Evolutionary conservation across 1,140 invertebrate genomes (phyloP).

Genomic region (Heliconius hewitsoni): DNA sequence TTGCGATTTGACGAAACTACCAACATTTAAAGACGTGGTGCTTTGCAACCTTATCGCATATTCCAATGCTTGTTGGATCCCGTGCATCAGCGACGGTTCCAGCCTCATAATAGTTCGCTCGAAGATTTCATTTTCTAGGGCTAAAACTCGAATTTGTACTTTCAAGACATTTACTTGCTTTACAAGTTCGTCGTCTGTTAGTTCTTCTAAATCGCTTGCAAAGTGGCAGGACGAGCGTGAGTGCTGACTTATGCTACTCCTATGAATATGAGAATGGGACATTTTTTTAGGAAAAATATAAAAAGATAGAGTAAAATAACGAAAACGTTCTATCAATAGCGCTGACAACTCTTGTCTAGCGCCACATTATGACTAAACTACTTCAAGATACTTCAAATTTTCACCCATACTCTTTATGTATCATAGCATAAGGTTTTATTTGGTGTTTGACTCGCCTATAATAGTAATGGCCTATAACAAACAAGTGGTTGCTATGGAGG

Average conservation of each 20-base stretch:
- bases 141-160: conserved; percentile 58
- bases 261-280: conserved; percentile 48
- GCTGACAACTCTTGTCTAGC: conserved; percentile 14
- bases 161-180: conserved; percentile 65
- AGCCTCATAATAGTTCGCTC: conserved; percentile 69
- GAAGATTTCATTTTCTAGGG: conserved; percentile 71
- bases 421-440: background rate
- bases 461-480: conserved; percentile 1
- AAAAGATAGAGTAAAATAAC: conserved; percentile 24
- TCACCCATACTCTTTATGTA: conserved; percentile 10
- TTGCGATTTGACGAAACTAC: conserved; percentile 63
- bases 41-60: conserved; percentile 64
- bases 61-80: conserved; percentile 70
- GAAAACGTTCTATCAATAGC: conserved; percentile 17
- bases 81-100: conserved; percentile 66
- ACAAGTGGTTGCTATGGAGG: conserved; percentile 33
- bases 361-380: conserved; percentile 3
- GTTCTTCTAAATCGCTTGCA: conserved; percentile 57
- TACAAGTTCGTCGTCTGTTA: conserved; percentile 64
- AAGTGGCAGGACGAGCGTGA: conserved; percentile 58
- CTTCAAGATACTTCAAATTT: background rate
- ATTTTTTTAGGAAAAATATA: conserved; percentile 31
- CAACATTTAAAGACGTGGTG: conserved; percentile 51
- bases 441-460: background rate
- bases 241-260: conserved; percentile 57